Conservation (phyloP, 2,113 vertebrate genomes). For the Dicrurus megarhynchus region DNA sequence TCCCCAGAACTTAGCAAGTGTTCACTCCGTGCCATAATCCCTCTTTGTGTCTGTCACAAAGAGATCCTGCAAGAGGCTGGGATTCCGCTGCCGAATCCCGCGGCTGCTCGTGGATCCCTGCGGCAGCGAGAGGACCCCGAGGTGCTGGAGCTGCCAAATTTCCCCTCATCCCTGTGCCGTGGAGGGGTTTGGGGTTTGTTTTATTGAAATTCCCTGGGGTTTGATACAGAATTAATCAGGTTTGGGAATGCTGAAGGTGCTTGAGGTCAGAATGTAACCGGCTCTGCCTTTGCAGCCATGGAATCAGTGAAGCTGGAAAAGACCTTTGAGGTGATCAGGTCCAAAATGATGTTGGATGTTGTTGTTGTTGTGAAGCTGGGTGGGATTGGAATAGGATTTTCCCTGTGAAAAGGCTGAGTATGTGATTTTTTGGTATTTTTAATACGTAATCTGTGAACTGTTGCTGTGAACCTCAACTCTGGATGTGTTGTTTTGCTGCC, state of each 20-base stretch:
- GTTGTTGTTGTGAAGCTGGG: neutral
- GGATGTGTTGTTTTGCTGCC: neutral
- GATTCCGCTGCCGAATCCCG: neutral
- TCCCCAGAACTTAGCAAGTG: neutral
- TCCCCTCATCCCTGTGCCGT: neutral
- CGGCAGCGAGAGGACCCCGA: neutral
- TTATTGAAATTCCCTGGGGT: rapidly evolving
- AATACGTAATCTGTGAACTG: neutral
- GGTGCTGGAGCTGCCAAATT: neutral
- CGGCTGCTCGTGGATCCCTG: neutral
- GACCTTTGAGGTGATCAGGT: neutral
- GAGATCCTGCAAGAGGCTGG: conserved; percentile 1
- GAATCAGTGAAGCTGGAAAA: neutral
- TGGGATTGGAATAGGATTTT: neutral
- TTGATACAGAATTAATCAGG: rapidly evolving
- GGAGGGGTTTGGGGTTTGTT: neutral
- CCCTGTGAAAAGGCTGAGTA: neutral
- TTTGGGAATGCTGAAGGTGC: neutral
- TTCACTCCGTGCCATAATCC: neutral
- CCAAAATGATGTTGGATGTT: neutral
- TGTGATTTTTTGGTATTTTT: neutral
- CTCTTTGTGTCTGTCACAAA: conserved; percentile 45
- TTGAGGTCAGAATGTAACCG: rapidly evolving
- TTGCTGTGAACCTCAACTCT: neutral
- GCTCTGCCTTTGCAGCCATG: neutral